Base-by-base conservation (phyloP, 37 sponge, comb jelly and placozoan species). In the Crambe crambe region DNA sequence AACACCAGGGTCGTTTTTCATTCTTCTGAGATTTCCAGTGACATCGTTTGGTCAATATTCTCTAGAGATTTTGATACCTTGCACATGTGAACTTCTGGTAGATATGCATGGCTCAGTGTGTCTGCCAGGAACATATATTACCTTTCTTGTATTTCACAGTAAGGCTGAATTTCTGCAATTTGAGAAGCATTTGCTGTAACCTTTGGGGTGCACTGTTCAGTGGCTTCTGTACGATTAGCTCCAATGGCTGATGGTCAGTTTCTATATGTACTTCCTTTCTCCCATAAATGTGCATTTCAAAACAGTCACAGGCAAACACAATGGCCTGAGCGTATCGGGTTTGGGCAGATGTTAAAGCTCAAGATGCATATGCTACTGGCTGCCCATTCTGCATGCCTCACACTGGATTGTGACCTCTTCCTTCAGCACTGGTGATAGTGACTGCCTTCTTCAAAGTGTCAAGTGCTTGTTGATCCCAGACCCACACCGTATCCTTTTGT, bases 201-300 rank as follows among this genome's bases (percentile, higher is more conserved):
- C 84, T 29, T 17, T 18, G 10, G 30, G 84, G 84, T 68, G 76
- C 70, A n/a, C 39, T 64, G 56, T 75, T 22, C 8, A 83, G 40
- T 42, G 84, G 84, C 76, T 83, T 83, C 23, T 42, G 51, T 26
- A 83, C 20, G 34, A 63, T 66, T n/a, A n/a, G 39, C 30, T 47
- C 67, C 35, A 83, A 77, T 27, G 79, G 79, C 57, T 78, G 31
- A 42, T 78, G 79, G 68, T 78, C 68, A 3, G 79, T 78, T 65
- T 78, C 68, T 27, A 78, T 36, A 40, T 78, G 4, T 2, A 78
- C 67, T 3, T 30, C 26, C 30, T 38, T 17, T 3, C 66, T 30
- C 42, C 79, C 68, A 21, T 64, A 78, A 29, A 78, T n/a, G n/a
- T n/a, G n/a, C n/a, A n/a, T n/a, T n/a, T n/a, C n/a, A n/a, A n/a